These are phyloP conservation scores for Blomia tropicalis DNA, from an alignment of 2,888 invertebrate species.

Conservation along the genomic window DNA sequence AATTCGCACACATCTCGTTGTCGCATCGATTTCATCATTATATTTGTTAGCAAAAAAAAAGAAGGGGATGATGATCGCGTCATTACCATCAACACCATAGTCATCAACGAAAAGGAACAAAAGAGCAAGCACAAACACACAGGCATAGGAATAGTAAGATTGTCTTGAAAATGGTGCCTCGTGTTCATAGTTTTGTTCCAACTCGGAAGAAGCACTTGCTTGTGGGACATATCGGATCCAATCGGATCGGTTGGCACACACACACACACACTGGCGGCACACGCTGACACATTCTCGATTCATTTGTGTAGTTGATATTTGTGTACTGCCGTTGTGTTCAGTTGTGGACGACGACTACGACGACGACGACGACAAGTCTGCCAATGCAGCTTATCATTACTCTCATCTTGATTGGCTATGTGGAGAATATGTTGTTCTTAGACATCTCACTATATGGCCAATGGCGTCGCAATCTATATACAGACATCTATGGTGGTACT, in stretches of 20 bases:
- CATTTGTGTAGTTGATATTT: slow-evolving; percentile 11
- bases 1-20: too few relatives aligned
- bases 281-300: slow-evolving; percentile 15
- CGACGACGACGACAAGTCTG: too few relatives aligned
- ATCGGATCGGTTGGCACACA: slow-evolving; percentile 2
- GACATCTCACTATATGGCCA: slow-evolving; percentile 5
- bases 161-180: not conserved
- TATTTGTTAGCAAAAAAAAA: too few relatives aligned
- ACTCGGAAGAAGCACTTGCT: slow-evolving; percentile 14
- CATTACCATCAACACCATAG: too few relatives aligned
- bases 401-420: slow-evolving; percentile 15
- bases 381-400: not conserved
- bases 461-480: slow-evolving; percentile 3
- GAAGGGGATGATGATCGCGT: too few relatives aligned
- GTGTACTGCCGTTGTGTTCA: too few relatives aligned
- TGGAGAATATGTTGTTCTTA: slow-evolving; percentile 13
- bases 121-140: too few relatives aligned
- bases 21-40: too few relatives aligned
- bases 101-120: too few relatives aligned
- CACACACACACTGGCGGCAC: slow-evolving; percentile 5
- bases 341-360: too few relatives aligned
- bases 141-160: not conserved
- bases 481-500: slow-evolving; percentile 1
- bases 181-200: too few relatives aligned
- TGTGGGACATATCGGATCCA: slow-evolving; percentile 4